phyloP scores from a whole-genome alignment of 2,888 invertebrate genomes.

The Lochmaea crataegi region DNA sequence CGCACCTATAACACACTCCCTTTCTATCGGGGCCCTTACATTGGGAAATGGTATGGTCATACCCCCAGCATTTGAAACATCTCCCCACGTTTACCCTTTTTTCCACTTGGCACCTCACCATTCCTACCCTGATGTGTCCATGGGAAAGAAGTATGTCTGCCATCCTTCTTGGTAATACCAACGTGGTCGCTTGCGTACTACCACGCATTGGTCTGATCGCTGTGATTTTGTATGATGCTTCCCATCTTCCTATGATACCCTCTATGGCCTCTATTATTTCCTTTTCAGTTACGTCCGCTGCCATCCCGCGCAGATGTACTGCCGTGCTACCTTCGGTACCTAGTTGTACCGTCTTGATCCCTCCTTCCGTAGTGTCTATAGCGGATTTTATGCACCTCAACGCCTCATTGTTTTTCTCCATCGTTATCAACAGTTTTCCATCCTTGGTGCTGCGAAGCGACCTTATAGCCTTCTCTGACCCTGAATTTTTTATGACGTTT shows the following conservation, averaged over 20 bases:
- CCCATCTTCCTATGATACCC: neutral
- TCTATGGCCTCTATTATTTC: neutral
- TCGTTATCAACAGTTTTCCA: conserved; percentile 12
- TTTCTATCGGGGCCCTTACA: conserved; percentile 12
- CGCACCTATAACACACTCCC: conserved; percentile 8
- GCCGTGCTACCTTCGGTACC: neutral
- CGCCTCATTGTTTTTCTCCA: conserved; percentile 17
- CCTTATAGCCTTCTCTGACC: neutral
- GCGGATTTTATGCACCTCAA: neutral
- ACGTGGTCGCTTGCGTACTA: neutral
- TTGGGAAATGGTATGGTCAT: neutral
- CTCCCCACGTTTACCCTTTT: neutral
- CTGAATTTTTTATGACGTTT: neutral
- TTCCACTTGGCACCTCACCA: neutral
- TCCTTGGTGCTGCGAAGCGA: conserved; percentile 9
- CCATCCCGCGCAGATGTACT: neutral
- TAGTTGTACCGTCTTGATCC: neutral
- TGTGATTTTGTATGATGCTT: neutral
- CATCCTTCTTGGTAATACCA: neutral
- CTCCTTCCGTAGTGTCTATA: neutral
- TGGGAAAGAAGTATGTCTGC: neutral
- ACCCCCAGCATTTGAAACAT: conserved; percentile 14
- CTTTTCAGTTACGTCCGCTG: neutral
- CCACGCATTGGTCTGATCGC: neutral
- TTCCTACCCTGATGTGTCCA: neutral